Conservation (phyloP, 2,888 invertebrate genomes). For the Polymixis flavicincta region DNA sequence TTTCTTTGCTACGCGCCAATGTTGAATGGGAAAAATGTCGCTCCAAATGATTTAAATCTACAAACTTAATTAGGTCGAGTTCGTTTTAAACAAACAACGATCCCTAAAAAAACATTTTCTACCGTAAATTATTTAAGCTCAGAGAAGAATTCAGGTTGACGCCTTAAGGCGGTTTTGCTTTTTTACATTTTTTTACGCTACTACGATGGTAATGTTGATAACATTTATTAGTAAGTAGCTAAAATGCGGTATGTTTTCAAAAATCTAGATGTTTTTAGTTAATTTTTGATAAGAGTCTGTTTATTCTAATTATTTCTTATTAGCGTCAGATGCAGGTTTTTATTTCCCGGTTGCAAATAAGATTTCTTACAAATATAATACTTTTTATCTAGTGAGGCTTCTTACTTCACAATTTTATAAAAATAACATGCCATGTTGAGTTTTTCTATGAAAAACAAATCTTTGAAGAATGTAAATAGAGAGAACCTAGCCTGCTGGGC, state of each 20-base stretch:
- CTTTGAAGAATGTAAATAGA: background rate
- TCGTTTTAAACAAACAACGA: constrained; percentile 50
- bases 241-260: constrained; percentile 25
- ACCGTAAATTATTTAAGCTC: constrained; percentile 61
- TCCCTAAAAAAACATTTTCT: constrained; percentile 59
- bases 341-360: background rate
- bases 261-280: background rate
- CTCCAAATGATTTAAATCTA: constrained; percentile 56
- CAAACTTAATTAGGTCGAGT: constrained; percentile 56
- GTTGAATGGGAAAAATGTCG: constrained; percentile 38
- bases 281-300: background rate
- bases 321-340: background rate
- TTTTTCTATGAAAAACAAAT: background rate
- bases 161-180: constrained; percentile 46
- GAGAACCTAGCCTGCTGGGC: background rate
- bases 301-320: background rate
- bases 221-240: constrained; percentile 50
- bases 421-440: background rate
- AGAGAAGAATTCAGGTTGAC: constrained; percentile 59
- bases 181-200: constrained; percentile 43
- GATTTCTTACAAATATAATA: background rate
- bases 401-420: background rate
- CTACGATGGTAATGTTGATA: constrained; percentile 58
- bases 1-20: constrained; percentile 35
- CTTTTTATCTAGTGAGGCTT: background rate